Evolutionary conservation across 2,888 invertebrate genomes (phyloP), one percentile per base, ranked within the genome.

Genomic region (Agrotis clavis): DNA sequence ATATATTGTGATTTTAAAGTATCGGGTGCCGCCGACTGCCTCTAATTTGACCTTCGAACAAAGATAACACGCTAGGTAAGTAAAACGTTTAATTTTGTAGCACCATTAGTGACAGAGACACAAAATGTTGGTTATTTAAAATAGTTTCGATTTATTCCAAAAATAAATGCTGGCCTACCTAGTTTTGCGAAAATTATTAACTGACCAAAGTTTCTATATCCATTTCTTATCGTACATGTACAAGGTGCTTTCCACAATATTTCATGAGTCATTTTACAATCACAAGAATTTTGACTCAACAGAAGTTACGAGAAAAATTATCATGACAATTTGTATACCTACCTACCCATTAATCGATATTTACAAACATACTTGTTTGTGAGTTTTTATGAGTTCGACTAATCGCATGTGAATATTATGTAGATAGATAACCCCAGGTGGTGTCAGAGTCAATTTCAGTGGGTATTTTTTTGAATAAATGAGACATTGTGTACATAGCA

Each of bases 21-120:
- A 73, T 67, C 63, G 53, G 73, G 57, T 68, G 70, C 73, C 67
- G 67, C 65, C 51, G 73, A 83, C 74, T 90, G 89, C 86, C 85
- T 88, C 77, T 71, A 86, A 70, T 71, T 70, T 89, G 88, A 86
- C 91, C 91, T 91, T 91, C 83, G 51, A 84, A 81, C 75, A 75
- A 77, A 84, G 78, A 79, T 79, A 86, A 77, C 71, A 70, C 61
- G 73, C 63, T 60, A 69, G 41, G 41, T 41, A 41, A 41, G 9
- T 41, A 41, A 61, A 74, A 73, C 74, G 81, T 79, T 72, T 84
- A 67, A 68, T 82, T 74, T 47, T 60, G 59, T 64, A 81, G 69
- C 62, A 76, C 64, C 59, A 61, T 47, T 62, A 67, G 57, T 41
- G 35, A 35, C 35, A 35, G 70, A 63, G 57, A 67, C 47, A 48